Base-by-base conservation (phyloP, 2,113 vertebrate species). In the Hippocampus abdominalis region DNA sequence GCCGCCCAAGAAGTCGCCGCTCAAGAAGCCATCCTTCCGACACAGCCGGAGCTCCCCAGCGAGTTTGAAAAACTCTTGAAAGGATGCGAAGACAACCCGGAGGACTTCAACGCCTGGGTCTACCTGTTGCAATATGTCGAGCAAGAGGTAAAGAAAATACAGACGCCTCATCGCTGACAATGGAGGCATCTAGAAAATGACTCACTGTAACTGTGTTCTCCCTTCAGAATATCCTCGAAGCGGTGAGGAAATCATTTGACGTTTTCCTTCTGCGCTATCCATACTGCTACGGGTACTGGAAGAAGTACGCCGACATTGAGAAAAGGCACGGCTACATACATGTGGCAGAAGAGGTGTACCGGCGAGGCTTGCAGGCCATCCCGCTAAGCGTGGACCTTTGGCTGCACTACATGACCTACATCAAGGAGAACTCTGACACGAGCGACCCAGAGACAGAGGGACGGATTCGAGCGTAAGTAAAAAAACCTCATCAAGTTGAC, bases 251-350 rank as follows among this genome's bases (percentile, higher is more conserved):
- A 74, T 91, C 95, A 0, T 99, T 99, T 89, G 98, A 99, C 90
- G 89, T 90, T 23, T 99, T 99, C 86, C 96, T 99, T 82, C 87
- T 94, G 0, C 95, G 94, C 44, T 99, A 99, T 75, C 98, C 98
- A 0, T 99, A 99, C 90, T 99, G 98, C 89, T 99, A 99, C 71
- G 98, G 98, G 64, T 99, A 99, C 76, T 99, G 98, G 98, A 99
- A 99, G 89, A 99, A 99, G 77, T 99, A 98, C 32, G 95, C 98
- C 0, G 98, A 99, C 81, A 93, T 98, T 9, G 97, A 99, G 85
- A 98, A 95, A 85, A 95, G 94, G 25, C 93, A 96, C 2, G 92
- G 88, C 71, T 94, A 95, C 81, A 80, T 96, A 29, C 96, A 98
- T 57, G 92, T 94, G 67, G 95, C 98, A 42, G 97, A 99, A 81